Evolutionary conservation across 2,797 vertebrate species (phyloP), one percentile per base, ranked within the genome.

Genomic region (Uromys caudimaculatus): DNA sequence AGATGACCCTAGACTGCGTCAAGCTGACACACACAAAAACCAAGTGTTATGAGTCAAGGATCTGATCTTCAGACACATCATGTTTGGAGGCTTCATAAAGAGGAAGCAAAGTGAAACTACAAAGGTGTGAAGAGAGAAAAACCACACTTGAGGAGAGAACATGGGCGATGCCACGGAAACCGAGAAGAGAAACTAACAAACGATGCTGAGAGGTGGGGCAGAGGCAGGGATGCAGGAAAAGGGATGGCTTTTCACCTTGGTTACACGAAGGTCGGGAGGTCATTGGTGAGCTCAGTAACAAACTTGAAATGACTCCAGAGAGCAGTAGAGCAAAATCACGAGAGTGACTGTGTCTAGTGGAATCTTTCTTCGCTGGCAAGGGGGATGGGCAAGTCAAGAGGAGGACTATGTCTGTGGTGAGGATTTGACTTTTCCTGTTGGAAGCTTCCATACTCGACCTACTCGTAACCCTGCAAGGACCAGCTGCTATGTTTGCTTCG

Each of bases 151-250:
- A 91, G 38, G 50, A 56, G n/a, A 21, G 47, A 52, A 47, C 35
- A 62, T 29, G 69, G 82, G 60, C 83, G 77, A 91, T n/a, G 76
- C 89, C 27, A 85, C n/a, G 60, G 93, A 96, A 96, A 96, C 92
- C 0, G 23, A 97, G 88, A 96, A 96, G 92, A 95, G 93, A 97
- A 96, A 96, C 94, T 78, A 73, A 50, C 23, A 50, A 32, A 44
- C n/a, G 24, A 47, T 50, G 27, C 71, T 54, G 24, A 56, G 69
- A 77, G 64, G 85, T 75, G 77, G 54, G 17, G 41, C 32, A 1
- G 23, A 52, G 21, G 29, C 60, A 85, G 38, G 81, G 82, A 47
- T 58, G 1, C 78, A 94, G 62, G 47, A 75, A 92, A 75, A 62
- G 83, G 64, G 78, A 89, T 47, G 76, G 85, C 29, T 76, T 95